Evolutionary conservation across 2,888 invertebrate genomes (phyloP).

Genomic region (Orchestes rusci): DNA sequence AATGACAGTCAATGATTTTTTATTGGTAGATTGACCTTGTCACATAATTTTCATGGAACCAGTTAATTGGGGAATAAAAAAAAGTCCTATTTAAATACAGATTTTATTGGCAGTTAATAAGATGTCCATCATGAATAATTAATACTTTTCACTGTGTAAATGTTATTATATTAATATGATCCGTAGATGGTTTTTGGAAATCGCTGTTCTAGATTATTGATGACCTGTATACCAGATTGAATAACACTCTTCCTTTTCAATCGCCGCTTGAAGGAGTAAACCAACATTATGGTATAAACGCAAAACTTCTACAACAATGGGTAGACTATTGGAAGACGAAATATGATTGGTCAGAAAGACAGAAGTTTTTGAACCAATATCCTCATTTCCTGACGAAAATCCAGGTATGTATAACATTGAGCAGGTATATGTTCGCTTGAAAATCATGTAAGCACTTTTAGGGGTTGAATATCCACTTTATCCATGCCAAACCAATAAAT

Average conservation of each 20-base stretch:
- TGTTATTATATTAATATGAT: too few species aligned
- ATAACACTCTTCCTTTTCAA: not conserved
- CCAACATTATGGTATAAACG: constrained; percentile 7
- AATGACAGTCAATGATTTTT: too few species aligned
- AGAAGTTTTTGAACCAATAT: constrained; percentile 8
- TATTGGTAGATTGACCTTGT: too few species aligned
- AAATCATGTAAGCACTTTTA: too few species aligned
- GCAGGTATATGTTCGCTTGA: not conserved
- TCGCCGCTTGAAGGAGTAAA: not conserved
- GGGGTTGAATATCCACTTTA: constrained; percentile 63
- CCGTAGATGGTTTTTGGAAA: too few species aligned
- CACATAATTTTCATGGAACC: too few species aligned
- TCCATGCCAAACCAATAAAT: constrained; percentile 48
- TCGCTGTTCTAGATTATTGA: constrained; percentile 11
- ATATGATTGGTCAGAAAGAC: constrained; percentile 11
- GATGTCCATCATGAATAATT: too few species aligned
- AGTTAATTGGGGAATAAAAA: too few species aligned
- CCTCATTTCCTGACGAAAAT: constrained; percentile 8
- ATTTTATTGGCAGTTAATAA: too few species aligned
- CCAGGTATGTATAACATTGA: too few species aligned
- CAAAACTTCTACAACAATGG: constrained; percentile 1
- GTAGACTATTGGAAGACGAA: constrained; percentile 5
- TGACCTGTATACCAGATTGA: constrained; percentile 5
- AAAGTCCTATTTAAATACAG: too few species aligned
- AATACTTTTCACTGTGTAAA: too few species aligned